Base-by-base conservation (phyloP, 1,140 invertebrate genomes). In the Megalopta genalis region DNA sequence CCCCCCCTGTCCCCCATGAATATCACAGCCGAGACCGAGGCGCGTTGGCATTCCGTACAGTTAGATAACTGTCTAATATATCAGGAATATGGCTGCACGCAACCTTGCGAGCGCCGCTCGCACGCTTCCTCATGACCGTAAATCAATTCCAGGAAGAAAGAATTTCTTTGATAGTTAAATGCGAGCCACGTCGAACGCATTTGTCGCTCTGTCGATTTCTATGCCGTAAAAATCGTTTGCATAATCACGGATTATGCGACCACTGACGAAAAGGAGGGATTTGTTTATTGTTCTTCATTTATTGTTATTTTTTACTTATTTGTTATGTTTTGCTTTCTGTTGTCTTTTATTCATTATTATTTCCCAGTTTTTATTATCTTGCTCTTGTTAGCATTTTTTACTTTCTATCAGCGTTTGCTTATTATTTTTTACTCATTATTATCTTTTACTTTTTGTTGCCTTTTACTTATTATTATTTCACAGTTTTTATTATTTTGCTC, bases 81-180 rank as follows among this genome's bases (percentile, higher is more conserved):
- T 65, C 39, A 32, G 27, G 49, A 12, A 18, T 64, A 32, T 4
- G n/a, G 37, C 21, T 65, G 32, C 32, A 4, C 32, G 32, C 52
- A 84, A 82, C 83, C 83, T 82, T 85, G 74, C 32, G 63, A 10
- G n/a, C 32, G 32, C 1, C 32, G 18, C 66, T 74, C 70, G 62
- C 77, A 66, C 25, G 52, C 70, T 85, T 85, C 84, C 84, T 77
- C 72, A 76, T 81, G 12, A 7, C 64, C 23, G 46, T 65, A 66
- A 37, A 67, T 49, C 59, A 27, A 25, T 2, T 23, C 21, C 54
- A 32, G 27, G 32, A 12, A 12, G 66, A 81, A 73, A 52, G 21
- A 75, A 73, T 85, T 77, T 84, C 54, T 12, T 27, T 73, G 12
- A 73, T 37, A 37, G 52, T 68, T 63, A 72, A 64, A 18, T 52